Evolutionary conservation across 2,797 vertebrate genomes (phyloP), one percentile per base, ranked within the genome.

Genomic region (Trachops cirrhosus): DNA sequence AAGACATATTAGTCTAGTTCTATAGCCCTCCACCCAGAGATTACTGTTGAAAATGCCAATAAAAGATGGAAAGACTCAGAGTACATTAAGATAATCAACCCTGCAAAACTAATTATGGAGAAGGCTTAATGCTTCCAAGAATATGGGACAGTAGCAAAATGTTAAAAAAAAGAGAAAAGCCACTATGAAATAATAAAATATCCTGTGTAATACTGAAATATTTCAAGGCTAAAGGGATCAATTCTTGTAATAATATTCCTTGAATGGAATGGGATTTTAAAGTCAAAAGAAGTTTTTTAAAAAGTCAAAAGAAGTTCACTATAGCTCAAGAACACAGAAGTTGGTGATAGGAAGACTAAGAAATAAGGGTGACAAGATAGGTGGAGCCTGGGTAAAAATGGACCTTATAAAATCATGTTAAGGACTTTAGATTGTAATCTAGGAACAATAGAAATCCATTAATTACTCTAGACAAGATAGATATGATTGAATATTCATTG

Each of bases 41-140:
- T 75, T 89, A 96, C 54, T 48, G 8, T 70, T 78, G 96, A 82
- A 96, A 97, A 39, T 3, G 85, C 84, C 97, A 90, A 97, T 71
- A 80, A 39, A 87, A 88, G 57, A 44, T 85, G 16, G 84, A 46
- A 91, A 83, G 39, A 59, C 67, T 96, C 85, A 64, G 59, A 87
- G 29, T 96, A 80, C 22, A 70, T 64, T 94, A 95, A 74, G 52
- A 85, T 71, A 92, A 84, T 79, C 85, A 90, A 89, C 48, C 24
- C 75, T 94, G 74, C 46, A 95, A 80, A 88, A 91, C 24, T 57
- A 83, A 89, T 84, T 48, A 86, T 22, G 85, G 0, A 68, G 26
- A 50, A 62, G 41, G 74, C 21, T 41, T 91, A 73, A 92, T 21
- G 29, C 6, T 89, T 80, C 78, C 24, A 77, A 59, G 34, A 89